phyloP scores from a whole-genome alignment of 2,797 vertebrate genomes.

The Otus scops region DNA sequence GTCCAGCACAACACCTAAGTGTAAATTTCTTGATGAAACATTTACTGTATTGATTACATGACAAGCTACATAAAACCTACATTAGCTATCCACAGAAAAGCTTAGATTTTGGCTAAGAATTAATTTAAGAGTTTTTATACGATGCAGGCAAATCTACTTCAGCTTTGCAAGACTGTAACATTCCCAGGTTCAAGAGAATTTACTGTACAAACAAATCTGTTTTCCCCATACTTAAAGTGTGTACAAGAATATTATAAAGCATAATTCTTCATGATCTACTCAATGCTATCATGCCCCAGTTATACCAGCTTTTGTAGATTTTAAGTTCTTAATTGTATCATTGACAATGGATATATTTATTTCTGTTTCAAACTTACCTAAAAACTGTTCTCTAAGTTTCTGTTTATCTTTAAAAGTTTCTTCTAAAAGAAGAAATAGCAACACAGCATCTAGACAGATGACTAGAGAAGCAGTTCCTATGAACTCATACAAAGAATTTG shows the following conservation, averaged over 20 bases:
- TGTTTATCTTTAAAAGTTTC: neutral
- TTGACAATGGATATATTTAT: neutral
- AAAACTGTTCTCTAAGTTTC: neutral
- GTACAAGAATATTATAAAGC: neutral
- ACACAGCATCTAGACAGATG: neutral
- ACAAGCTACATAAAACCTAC: neutral
- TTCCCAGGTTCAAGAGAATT: slow-evolving; percentile 29
- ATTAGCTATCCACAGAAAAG: slow-evolving; percentile 3
- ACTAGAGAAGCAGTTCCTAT: neutral
- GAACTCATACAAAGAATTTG: neutral
- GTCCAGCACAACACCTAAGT: neutral
- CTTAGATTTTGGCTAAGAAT: slow-evolving; percentile 34
- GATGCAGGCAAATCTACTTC: slow-evolving; percentile 51
- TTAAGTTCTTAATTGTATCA: neutral
- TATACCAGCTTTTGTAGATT: neutral
- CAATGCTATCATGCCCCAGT: neutral
- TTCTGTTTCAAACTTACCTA: neutral
- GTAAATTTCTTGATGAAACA: neutral
- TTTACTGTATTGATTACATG: neutral
- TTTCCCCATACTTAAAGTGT: neutral
- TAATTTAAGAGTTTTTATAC: slow-evolving; percentile 26
- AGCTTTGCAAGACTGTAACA: neutral
- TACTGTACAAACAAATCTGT: slow-evolving; percentile 22
- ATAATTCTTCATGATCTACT: slow-evolving; percentile 42
- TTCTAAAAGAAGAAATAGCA: neutral